These are phyloP conservation scores for Bufo bufo DNA, from an alignment of 2,113 vertebrate species.

Conservation along the genomic window DNA sequence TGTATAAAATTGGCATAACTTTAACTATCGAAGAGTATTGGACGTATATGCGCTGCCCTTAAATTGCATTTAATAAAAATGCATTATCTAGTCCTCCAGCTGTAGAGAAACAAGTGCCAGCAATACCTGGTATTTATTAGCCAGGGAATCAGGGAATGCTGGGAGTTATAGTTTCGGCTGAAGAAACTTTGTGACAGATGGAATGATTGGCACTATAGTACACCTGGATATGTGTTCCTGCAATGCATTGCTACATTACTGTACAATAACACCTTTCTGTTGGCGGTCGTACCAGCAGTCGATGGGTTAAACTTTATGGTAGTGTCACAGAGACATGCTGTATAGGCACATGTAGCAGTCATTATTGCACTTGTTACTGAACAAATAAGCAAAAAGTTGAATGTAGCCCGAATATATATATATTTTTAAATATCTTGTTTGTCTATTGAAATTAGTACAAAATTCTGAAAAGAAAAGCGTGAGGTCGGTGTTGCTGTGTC, in stretches of 20 bases:
- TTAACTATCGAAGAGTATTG: background rate
- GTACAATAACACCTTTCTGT: background rate
- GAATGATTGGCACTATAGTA: background rate
- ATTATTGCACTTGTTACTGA: constrained; percentile 23
- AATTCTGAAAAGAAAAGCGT: background rate
- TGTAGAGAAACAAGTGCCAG: background rate
- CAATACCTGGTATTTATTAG: background rate
- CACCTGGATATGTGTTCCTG: constrained; percentile 10
- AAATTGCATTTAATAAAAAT: background rate
- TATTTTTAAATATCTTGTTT: constrained; percentile 3
- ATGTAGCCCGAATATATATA: constrained; percentile 29
- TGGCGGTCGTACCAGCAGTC: background rate
- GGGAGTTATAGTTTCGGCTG: background rate
- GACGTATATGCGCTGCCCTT: background rate
- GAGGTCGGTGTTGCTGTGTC: background rate
- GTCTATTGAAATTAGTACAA: background rate
- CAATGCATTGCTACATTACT: constrained; percentile 42
- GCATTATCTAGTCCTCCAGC: background rate
- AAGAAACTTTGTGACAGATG: background rate
- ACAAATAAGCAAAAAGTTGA: background rate
- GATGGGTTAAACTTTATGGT: background rate
- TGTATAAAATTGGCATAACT: background rate
- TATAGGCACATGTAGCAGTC: constrained; percentile 26
- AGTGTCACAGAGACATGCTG: background rate
- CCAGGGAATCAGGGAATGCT: background rate